Percentiles rank a stretch among this genome's conserved stretches.
Conservation (phyloP, 2,888 invertebrate species). For the Lycocerus yunnanus region DNA sequence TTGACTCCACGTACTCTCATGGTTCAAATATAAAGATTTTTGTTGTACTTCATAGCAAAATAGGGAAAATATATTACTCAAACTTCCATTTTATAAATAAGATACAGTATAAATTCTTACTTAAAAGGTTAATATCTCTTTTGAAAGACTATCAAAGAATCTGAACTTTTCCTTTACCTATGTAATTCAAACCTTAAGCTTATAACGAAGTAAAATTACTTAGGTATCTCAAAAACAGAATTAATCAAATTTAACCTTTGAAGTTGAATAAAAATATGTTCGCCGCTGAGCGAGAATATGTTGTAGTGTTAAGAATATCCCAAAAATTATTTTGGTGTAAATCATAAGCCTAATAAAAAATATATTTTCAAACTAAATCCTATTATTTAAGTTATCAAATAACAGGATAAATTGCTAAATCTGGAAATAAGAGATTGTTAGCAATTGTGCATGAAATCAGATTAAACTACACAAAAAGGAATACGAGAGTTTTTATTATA, state of each 20-base stretch:
- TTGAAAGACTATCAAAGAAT: constrained; percentile 37
- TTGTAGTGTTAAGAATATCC: not conserved
- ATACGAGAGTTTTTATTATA: constrained; percentile 2
- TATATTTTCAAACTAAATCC: not conserved
- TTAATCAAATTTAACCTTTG: not conserved
- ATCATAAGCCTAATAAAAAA: not conserved
- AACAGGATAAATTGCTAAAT: constrained; percentile 5
- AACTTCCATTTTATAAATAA: constrained; percentile 33
- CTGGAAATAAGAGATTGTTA: not conserved
- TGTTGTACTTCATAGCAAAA: too few species aligned
- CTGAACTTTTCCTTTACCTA: constrained; percentile 15
- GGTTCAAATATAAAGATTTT: too few species aligned
- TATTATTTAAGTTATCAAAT: constrained; percentile 10
- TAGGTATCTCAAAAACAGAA: not conserved
- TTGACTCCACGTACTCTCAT: too few species aligned
- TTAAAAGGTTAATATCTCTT: constrained; percentile 38
- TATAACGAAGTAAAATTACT: constrained; percentile 19
- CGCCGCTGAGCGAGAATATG: not conserved
- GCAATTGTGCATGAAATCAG: constrained; percentile 13
- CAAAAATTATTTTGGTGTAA: not conserved
- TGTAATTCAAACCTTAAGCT: constrained; percentile 21
- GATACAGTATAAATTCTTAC: constrained; percentile 37
- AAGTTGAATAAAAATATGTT: not conserved
- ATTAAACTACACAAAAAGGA: constrained; percentile 9
- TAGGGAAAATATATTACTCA: constrained; percentile 20